Evolutionary conservation across 2,888 invertebrate species (phyloP), one percentile per base, ranked within the genome.

Genomic region (Platerodrilus igneus): DNA sequence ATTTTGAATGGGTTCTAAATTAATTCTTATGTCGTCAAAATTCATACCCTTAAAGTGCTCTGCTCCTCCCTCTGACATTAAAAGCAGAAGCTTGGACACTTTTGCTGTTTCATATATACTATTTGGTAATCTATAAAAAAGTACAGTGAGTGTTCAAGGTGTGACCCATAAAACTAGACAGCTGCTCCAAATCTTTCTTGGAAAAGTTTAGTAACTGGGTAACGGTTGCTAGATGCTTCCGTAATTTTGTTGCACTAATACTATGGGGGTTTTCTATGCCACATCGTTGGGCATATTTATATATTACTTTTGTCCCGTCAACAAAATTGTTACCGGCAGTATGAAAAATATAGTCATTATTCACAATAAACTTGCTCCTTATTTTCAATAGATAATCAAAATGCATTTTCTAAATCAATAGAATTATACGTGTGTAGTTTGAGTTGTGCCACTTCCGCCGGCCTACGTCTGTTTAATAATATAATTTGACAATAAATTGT

Each of bases 141-240:
- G 29, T 37, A 13, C 28, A 36, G 11, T 36, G 36, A 2, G 28
- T 36, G 19, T 28, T 13, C 2, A 28, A 11, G 4, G 37, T 33
- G 18, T 33, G 33, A 7, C 33, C 33, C 33, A 33, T 33, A 25
- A 33, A 25, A 16, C 10, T 33, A 4, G 29, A 28, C 2, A 36
- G 11, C 16, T 29, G 29, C 9, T 34, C 35, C 7, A 35, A 13
- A 13, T 35, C 35, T 9, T 27, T 27, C 4, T 35, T 18, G 3
- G 27, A 27, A 19, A 27, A 35, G 7, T 34, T 9, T 2, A 30
- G 20, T 7, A 30, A 13, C 9, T 30, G 30, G 8, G 19, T n/a
- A n/a, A n/a, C n/a, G n/a, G 44, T 50, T 3, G 50, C 48, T 2
- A 44, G 25, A 38, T 50, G 46, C 41, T 50, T 50, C 14, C 48